These are phyloP conservation scores for Andrena bicolor DNA, from an alignment of 2,888 invertebrate species.

Conservation along the genomic window DNA sequence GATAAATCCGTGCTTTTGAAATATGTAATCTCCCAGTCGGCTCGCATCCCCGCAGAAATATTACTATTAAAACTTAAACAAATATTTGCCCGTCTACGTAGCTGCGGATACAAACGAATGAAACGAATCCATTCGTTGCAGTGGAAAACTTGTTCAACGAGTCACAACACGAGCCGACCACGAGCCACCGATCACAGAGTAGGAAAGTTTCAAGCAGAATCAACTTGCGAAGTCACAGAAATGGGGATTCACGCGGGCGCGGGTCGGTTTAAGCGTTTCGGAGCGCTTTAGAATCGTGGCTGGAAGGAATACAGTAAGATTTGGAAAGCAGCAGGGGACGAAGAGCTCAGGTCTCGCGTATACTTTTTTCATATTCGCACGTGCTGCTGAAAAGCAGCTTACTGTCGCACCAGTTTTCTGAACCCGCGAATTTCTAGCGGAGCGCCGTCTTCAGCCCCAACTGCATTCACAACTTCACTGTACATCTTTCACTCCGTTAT, in stretches of 20 bases:
- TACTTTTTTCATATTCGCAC: no score
- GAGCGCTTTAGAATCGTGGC: neutral
- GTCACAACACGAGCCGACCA: neutral
- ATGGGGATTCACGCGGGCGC: neutral
- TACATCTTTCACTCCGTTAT: neutral
- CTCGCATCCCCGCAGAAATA: neutral
- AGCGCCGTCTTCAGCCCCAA: neutral
- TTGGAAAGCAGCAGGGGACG: no score
- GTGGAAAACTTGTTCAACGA: neutral
- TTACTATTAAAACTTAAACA: constrained; percentile 3
- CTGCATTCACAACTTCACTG: neutral
- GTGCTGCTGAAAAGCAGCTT: no score
- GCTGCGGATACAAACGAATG: neutral
- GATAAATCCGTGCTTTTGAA: no score
- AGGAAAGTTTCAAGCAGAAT: neutral
- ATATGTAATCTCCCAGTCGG: no score
- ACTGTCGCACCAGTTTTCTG: no score
- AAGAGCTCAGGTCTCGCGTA: no score
- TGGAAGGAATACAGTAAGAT: neutral
- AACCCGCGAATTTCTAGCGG: neutral
- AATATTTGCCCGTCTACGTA: constrained; percentile 1
- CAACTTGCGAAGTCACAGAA: neutral
- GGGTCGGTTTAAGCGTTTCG: no score
- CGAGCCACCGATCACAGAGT: neutral
- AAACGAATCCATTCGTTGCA: neutral